These are phyloP conservation scores for Ambastaia sidthimunki DNA, from an alignment of 2,797 vertebrate genomes.

Conservation along the genomic window DNA sequence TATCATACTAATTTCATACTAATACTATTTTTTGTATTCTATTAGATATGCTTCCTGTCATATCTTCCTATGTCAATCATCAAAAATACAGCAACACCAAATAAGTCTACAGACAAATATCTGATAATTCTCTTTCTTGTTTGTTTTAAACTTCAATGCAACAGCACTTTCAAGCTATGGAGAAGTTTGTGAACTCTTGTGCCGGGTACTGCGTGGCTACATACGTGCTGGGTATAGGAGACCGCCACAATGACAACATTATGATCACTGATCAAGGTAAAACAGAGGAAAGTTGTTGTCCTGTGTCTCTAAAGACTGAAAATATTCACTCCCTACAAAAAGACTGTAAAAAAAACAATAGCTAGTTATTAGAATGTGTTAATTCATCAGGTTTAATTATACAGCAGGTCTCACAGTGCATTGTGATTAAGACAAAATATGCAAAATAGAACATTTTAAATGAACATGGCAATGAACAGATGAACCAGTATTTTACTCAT, in stretches of 20 bases:
- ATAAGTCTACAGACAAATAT: not conserved
- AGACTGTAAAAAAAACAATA: not conserved
- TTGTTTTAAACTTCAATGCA: not conserved
- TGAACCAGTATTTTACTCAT: not conserved
- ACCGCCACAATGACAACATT: constrained; percentile 86
- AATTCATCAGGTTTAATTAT: not conserved
- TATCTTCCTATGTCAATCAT: not conserved
- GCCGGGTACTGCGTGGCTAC: constrained; percentile 84
- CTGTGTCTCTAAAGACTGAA: not conserved
- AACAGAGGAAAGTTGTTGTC: not conserved
- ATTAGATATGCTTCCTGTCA: not conserved
- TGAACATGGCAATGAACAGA: not conserved
- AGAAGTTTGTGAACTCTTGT: constrained; percentile 81
- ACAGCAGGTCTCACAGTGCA: not conserved
- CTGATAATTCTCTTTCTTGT: not conserved
- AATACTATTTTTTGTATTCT: not conserved
- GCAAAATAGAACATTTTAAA: not conserved
- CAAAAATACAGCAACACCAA: not conserved
- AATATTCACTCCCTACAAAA: not conserved
- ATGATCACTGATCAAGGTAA: constrained; percentile 82
- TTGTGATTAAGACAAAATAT: not conserved
- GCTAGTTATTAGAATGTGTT: not conserved
- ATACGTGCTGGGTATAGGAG: constrained; percentile 81
- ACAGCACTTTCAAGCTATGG: constrained; percentile 77
- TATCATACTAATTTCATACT: too few species aligned